A percentile compares a stretch with the other conserved stretches of the same genome.
phyloP scores from a whole-genome alignment of 2,888 invertebrate species.

The Conops quadrifasciatus region DNA sequence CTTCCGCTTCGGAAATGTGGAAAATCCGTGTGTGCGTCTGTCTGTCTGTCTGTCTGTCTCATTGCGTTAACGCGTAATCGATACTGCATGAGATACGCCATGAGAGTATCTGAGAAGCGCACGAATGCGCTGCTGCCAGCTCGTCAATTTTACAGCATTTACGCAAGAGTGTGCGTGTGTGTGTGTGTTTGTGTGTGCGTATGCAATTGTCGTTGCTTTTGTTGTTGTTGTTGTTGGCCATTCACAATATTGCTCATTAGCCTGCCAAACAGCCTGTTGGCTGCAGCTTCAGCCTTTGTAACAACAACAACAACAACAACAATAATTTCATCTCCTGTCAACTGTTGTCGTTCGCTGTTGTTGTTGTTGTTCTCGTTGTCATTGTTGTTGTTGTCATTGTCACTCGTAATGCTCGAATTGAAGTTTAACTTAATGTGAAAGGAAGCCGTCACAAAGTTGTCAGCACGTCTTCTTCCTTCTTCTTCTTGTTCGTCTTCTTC shows the following conservation, averaged over 20 bases:
- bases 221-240: conserved; percentile 35
- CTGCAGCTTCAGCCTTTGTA: conserved; percentile 28
- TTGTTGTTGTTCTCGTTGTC: background rate
- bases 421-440: conserved; percentile 33
- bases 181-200: conserved; percentile 45
- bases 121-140: conserved; percentile 3
- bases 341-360: conserved; percentile 10
- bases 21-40: background rate
- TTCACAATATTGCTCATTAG: conserved; percentile 28
- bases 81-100: conserved; percentile 2
- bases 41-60: background rate
- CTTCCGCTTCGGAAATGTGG: too few species aligned
- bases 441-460: conserved; percentile 52
- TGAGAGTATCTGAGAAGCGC: conserved; percentile 18
- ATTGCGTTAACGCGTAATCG: conserved; percentile 3
- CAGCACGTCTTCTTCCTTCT: conserved; percentile 25
- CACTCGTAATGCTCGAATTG: conserved; percentile 35
- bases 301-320: background rate
- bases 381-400: background rate
- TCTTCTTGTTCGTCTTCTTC: background rate
- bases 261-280: conserved; percentile 59
- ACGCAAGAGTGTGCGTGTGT: conserved; percentile 60
- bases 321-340: background rate
- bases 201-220: conserved; percentile 35
- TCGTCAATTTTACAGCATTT: conserved; percentile 53